phyloP scores from a whole-genome alignment of 2,888 invertebrate genomes.

The Cataglyphis rosenhaueri region DNA sequence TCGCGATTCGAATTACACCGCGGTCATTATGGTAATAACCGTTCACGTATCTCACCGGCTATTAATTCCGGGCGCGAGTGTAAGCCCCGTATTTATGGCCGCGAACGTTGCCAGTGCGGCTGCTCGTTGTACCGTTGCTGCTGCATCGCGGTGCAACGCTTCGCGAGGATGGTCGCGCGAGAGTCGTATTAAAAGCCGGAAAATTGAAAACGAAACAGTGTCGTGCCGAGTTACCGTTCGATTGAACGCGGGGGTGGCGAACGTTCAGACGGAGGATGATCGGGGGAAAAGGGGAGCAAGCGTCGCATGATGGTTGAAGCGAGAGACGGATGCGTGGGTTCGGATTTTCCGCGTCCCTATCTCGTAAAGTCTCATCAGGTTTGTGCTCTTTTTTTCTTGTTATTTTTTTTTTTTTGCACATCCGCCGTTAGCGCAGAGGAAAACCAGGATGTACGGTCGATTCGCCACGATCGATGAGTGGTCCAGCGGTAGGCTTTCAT shows the following conservation, averaged over 20 bases:
- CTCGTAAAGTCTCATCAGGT: conserved; percentile 68
- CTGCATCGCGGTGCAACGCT: conserved; percentile 29
- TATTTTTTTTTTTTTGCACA: conserved; percentile 56
- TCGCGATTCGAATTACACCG: conserved; percentile 70
- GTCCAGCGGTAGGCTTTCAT: conserved; percentile 35
- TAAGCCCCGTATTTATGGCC: conserved; percentile 68
- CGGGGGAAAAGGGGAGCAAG: neutral
- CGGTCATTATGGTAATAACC: conserved; percentile 79
- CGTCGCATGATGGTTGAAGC: neutral
- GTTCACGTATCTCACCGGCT: conserved; percentile 72
- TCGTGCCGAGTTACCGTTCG: conserved; percentile 58
- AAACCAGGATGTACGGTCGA: conserved; percentile 45
- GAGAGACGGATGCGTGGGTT: conserved; percentile 2
- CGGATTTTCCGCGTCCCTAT: conserved; percentile 55
- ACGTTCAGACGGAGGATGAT: conserved; percentile 1
- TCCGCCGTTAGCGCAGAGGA: conserved; percentile 47
- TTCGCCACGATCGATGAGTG: conserved; percentile 38
- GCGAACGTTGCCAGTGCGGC: conserved; percentile 44
- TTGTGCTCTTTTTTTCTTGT: conserved; percentile 30
- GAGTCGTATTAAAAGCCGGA: conserved; percentile 75
- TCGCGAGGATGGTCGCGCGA: conserved; percentile 61
- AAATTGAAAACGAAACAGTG: conserved; percentile 79
- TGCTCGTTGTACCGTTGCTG: neutral
- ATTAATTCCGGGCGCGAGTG: conserved; percentile 73
- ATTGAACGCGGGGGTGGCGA: conserved; percentile 53